Base-by-base conservation (phyloP, 2,113 vertebrate genomes). In the Athene cunicularia region DNA sequence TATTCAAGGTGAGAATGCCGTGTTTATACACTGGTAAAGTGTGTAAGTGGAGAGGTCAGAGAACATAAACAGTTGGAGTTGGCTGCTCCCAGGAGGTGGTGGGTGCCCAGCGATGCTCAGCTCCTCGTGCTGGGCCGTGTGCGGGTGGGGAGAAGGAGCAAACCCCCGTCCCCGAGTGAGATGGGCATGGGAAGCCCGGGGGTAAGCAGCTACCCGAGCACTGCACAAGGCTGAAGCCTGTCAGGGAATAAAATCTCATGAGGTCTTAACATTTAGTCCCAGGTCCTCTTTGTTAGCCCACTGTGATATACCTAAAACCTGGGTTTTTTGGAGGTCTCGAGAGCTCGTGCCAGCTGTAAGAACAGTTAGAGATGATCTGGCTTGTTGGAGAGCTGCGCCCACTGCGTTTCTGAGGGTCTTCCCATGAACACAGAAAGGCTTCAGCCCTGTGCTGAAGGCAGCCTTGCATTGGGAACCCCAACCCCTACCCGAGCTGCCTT, bases 171-270 rank as follows among this genome's bases (percentile, higher is more conserved):
- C 87, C 67, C 6, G 1, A 10, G 14, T 39, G 8, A 45, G 21
- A 9, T 1, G 10, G 67, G 76, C 41, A 6, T 1, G 3, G 85
- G 5, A 24, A 0, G 17, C 8, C 0, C 1, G 5, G 6, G 33
- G 39, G 24, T 14, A 27, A 23, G 23, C 35, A 14, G 59, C 55
- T 39, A 8, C 37, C 43, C 1, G 11, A 91, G 93, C 43, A 13
- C n/a, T 6, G 2, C 41, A 13, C 0, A 1, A 15, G 72, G 47
- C 72, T 72, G 88, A 27, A 85, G 37, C 37, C 47, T 11, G 1
- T 23, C 63, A 30, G 68, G 53, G 64, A 22, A 30, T 41, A 71
- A 43, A 41, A 80, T 20, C 49, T 90, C 4, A 0, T 4, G 53
- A 20, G 18, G 9, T 79, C 21, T 35, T 18, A 62, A 67, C 55